Evolutionary conservation across 1,140 invertebrate genomes (phyloP).

Genomic region (Philopotamus ludificatus): DNA sequence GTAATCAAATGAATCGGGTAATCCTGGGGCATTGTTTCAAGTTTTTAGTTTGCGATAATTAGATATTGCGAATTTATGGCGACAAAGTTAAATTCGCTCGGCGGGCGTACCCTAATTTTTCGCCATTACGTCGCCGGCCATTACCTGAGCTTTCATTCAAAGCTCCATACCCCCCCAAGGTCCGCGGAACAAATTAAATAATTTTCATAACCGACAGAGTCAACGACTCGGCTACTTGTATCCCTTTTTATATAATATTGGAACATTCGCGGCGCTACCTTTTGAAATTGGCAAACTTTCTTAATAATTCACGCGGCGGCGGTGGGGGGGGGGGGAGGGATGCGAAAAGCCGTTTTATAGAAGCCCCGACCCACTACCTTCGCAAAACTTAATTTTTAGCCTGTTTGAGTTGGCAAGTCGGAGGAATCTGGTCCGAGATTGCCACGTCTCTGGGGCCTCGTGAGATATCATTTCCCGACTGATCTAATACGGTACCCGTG

Average conservation of each 20-base stretch:
- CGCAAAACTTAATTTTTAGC: constrained; percentile 31
- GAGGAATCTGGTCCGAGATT: background rate
- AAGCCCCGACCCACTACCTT: background rate
- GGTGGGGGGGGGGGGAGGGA: background rate
- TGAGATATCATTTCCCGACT: background rate
- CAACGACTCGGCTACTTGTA: background rate
- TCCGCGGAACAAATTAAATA: background rate
- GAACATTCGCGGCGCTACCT: constrained; percentile 2
- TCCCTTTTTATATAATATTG: constrained; percentile 3
- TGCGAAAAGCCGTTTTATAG: background rate
- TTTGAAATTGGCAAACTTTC: constrained; percentile 25
- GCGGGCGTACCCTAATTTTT: no score
- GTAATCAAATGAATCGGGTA: no score
- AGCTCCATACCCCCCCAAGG: no score
- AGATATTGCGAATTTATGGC: no score
- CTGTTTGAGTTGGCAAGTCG: constrained; percentile 7
- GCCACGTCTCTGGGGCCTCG: background rate
- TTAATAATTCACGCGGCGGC: constrained; percentile 16
- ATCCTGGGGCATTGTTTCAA: no score
- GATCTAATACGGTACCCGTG: no score
- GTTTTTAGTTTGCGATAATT: no score
- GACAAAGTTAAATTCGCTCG: no score
- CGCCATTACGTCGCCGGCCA: no score
- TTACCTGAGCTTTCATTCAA: no score
- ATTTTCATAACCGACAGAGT: background rate